Evolutionary conservation across 2,113 vertebrate genomes (phyloP).

Genomic region (Myrmecobius fasciatus): DNA sequence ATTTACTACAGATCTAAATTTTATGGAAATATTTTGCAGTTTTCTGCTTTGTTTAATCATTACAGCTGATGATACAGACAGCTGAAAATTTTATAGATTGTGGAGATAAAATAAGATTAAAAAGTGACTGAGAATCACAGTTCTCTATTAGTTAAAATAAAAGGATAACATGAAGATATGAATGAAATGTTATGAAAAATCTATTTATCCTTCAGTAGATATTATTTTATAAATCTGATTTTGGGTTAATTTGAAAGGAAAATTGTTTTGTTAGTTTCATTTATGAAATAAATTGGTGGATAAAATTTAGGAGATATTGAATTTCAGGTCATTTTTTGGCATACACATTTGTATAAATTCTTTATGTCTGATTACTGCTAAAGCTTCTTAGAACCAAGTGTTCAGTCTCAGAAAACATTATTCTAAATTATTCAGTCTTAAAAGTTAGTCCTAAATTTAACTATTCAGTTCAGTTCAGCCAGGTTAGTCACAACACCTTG

Average conservation of each 20-base stretch:
- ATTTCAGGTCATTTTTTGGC: conserved; percentile 31
- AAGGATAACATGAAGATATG: conserved; percentile 8
- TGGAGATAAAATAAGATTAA: conserved; percentile 31
- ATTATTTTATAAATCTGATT: conserved; percentile 50
- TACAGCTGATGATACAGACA: conserved; percentile 35
- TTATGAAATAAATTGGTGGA: conserved; percentile 49
- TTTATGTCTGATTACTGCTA: not conserved
- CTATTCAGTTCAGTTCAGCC: not conserved
- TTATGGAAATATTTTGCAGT: conserved; percentile 12
- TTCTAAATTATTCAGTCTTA: not conserved
- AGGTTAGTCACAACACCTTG: not conserved
- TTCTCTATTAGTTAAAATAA: conserved; percentile 10
- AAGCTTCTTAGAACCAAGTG: not conserved
- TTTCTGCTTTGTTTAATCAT: conserved; percentile 44
- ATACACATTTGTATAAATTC: conserved; percentile 55
- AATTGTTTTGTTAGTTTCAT: not conserved
- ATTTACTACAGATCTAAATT: conserved; percentile 18
- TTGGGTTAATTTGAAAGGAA: conserved; percentile 18
- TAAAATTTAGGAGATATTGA: conserved; percentile 35
- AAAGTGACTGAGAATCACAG: not conserved
- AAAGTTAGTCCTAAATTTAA: not conserved
- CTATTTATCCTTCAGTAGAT: conserved; percentile 24
- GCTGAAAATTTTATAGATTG: not conserved
- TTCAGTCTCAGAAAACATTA: not conserved
- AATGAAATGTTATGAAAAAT: conserved; percentile 24